These are phyloP conservation scores for Percopsis transmontana DNA, from an alignment of 2,113 vertebrate genomes.

Conservation along the genomic window DNA sequence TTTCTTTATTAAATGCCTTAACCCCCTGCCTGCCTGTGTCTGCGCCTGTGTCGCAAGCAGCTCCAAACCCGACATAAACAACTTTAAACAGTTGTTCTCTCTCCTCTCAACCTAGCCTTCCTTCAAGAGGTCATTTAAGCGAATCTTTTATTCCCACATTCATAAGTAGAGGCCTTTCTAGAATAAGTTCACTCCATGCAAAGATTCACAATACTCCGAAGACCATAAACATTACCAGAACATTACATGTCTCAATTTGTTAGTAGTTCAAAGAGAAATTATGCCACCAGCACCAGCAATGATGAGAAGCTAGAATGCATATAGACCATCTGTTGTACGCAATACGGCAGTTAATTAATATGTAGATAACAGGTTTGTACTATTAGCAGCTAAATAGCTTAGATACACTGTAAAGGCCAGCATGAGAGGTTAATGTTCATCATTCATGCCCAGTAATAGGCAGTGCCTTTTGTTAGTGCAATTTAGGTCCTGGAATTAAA, in stretches of 20 bases:
- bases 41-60: too few relatives aligned
- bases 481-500: conserved; percentile 36
- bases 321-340: neutral
- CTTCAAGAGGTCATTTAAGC: too few relatives aligned
- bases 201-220: neutral
- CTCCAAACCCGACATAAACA: too few relatives aligned
- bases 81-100: too few relatives aligned
- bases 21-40: too few relatives aligned
- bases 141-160: too few relatives aligned
- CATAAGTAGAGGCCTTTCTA: too few relatives aligned
- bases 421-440: conserved; percentile 55
- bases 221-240: neutral
- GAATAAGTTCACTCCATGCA: too few relatives aligned
- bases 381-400: conserved; percentile 52
- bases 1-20: too few relatives aligned
- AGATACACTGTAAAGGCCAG: conserved; percentile 38
- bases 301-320: conserved; percentile 14
- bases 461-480: conserved; percentile 35
- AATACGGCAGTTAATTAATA: conserved; percentile 37
- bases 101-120: too few relatives aligned
- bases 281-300: too few relatives aligned
- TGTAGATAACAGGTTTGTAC: conserved; percentile 35
- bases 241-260: neutral
- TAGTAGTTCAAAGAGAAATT: too few relatives aligned
- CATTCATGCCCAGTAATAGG: conserved; percentile 47